Base-by-base conservation (phyloP, 2,113 vertebrate species). In the Lipotes vexillifer region DNA sequence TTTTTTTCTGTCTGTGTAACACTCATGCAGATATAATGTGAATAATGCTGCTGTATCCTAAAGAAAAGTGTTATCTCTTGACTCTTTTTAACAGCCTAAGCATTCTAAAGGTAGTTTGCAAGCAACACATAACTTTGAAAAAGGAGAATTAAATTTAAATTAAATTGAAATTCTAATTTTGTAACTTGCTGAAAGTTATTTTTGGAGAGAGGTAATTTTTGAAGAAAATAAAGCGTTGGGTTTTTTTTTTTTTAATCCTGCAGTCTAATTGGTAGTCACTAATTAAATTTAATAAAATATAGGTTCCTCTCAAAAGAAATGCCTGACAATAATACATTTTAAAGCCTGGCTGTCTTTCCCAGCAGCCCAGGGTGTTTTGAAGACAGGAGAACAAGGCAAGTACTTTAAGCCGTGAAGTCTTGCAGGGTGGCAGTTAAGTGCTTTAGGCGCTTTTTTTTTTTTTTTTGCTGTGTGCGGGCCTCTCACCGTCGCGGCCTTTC, bases 391-490 rank as follows among this genome's bases (percentile, higher is more conserved):
- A 94, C 8, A 25, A 97, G 97, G 93, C 84, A 97, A 94, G 78
- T 52, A 75, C 71, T 82, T 87, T 77, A 84, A 98, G 94, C 90
- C 93, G 90, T 88, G n/a, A 84, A 66, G 66, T 77, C 88, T 90
- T 94, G 27, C 6, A 0, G 63, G 98, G 65, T 65, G 97, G 91
- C 95, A 78, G 83, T 15, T 84, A 93, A 97, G 97, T 94, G 96
- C 97, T 98, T 78, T 77, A 86, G 98, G 97, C 93, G 0, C 83
- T 69, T n/a, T n/a, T n/a, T n/a, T n/a, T n/a, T n/a, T n/a, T n/a
- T n/a, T n/a, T n/a, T n/a, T n/a, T n/a, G n/a, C n/a, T n/a, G n/a
- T n/a, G n/a, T n/a, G n/a, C n/a, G n/a, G n/a, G n/a, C n/a, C n/a
- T n/a, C n/a, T n/a, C n/a, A n/a, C n/a, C n/a, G n/a, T n/a, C n/a